Percentiles rank a stretch among this genome's conserved stretches.
phyloP scores from a whole-genome alignment of 2,797 vertebrate genomes.

The Chelon auratus region DNA sequence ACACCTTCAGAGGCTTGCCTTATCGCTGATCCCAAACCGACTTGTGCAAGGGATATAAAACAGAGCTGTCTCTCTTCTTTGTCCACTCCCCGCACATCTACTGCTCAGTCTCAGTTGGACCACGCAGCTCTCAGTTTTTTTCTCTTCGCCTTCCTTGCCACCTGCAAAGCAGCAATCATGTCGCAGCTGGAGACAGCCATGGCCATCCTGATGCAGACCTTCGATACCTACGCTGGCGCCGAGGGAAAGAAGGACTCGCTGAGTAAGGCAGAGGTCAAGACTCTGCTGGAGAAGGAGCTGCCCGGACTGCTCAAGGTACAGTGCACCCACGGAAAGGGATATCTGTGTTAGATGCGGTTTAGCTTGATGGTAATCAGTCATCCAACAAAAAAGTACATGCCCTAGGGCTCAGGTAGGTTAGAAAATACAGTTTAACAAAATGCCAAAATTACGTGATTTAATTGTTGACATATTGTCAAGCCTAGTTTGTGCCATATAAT shows the following conservation, averaged over 20 bases:
- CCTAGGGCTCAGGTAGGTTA: too few species aligned
- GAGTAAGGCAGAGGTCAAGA: conserved; percentile 80
- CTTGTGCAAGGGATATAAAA: conserved; percentile 48
- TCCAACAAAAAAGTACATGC: too few species aligned
- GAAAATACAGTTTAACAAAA: too few species aligned
- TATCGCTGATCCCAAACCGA: background rate
- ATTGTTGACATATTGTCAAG: too few species aligned
- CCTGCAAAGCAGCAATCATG: conserved; percentile 41
- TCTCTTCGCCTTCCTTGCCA: background rate
- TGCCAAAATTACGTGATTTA: too few species aligned
- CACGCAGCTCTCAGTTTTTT: background rate
- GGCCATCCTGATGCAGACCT: conserved; percentile 73
- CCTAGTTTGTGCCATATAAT: too few species aligned
- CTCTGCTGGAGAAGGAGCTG: conserved; percentile 81
- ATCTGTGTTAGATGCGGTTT: background rate
- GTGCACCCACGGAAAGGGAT: background rate
- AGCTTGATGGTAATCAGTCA: too few species aligned
- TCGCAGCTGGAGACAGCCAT: conserved; percentile 79
- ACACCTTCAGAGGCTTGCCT: background rate
- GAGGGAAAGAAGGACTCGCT: conserved; percentile 67
- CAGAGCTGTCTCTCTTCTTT: background rate
- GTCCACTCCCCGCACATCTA: conserved; percentile 4
- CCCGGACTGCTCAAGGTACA: conserved; percentile 80
- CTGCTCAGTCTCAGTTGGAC: background rate
- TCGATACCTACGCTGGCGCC: conserved; percentile 62